Conservation (phyloP, 2,113 vertebrate species). For the Anoura caudifer region DNA sequence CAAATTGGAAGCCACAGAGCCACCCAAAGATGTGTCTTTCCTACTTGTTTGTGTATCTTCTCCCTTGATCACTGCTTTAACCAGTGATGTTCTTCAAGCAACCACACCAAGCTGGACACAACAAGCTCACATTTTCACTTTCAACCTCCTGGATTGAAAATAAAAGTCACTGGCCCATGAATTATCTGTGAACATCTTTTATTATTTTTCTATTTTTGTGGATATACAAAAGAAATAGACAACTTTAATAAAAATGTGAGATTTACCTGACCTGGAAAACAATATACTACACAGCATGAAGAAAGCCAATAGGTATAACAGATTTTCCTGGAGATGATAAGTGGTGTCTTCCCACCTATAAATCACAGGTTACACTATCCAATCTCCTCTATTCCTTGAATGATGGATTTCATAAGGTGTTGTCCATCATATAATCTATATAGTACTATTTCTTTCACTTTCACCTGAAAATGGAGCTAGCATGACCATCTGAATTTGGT, state of each 20-base stretch:
- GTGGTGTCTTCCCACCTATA: slow-evolving; percentile 54
- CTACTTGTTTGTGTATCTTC: background rate
- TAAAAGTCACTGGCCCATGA: background rate
- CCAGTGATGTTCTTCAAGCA: background rate
- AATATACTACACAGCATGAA: slow-evolving; percentile 51
- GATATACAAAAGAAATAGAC: slow-evolving; percentile 46
- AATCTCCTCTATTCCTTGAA: slow-evolving; percentile 24
- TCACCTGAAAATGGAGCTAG: slow-evolving; percentile 11
- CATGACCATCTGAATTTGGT: slow-evolving; percentile 26
- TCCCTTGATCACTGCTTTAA: background rate
- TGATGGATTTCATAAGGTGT: slow-evolving; percentile 38
- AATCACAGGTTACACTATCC: slow-evolving; percentile 49
- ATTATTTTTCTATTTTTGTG: background rate
- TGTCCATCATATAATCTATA: slow-evolving; percentile 47
- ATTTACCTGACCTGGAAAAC: slow-evolving; percentile 44
- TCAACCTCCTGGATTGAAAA: background rate
- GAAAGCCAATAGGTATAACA: background rate
- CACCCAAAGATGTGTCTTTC: background rate
- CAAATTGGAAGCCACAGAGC: background rate
- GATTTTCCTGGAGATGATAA: slow-evolving; percentile 47
- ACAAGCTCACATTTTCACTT: slow-evolving; percentile 18
- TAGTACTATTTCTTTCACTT: slow-evolving; percentile 41
- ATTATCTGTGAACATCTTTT: slow-evolving; percentile 14
- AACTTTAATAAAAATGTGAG: slow-evolving; percentile 40
- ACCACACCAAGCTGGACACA: background rate